These are phyloP conservation scores for Gallirallus australis DNA, from an alignment of 2,797 vertebrate species.

Conservation along the genomic window DNA sequence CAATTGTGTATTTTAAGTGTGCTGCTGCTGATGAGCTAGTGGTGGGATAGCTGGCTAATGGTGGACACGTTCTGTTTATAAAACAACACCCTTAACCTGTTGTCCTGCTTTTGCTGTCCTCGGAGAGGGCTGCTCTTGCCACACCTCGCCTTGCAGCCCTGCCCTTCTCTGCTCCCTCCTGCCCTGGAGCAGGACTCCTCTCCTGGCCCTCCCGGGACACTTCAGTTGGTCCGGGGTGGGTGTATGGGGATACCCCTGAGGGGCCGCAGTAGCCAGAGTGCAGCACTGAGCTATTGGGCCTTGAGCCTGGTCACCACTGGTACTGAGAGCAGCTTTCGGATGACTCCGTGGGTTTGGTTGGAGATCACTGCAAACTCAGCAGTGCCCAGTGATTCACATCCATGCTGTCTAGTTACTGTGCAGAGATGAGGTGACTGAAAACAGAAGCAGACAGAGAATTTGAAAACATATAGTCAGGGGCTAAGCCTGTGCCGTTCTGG, in stretches of 20 bases:
- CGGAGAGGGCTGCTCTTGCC: too few relatives aligned
- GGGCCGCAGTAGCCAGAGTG: not conserved
- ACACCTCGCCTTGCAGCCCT: rapidly evolving
- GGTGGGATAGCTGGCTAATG: not conserved
- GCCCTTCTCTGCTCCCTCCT: not conserved
- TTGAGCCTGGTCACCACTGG: rapidly evolving
- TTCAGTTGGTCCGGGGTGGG: rapidly evolving
- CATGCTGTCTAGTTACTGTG: rapidly evolving
- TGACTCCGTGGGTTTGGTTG: not conserved
- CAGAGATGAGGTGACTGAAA: not conserved
- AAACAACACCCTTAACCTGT: not conserved
- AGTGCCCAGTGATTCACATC: rapidly evolving
- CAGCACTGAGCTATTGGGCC: not conserved
- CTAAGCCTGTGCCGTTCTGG: not conserved
- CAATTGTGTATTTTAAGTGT: not conserved
- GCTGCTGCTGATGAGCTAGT: not conserved
- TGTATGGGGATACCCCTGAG: rapidly evolving
- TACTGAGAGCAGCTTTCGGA: rapidly evolving
- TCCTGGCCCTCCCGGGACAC: rapidly evolving
- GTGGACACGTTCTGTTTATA: not conserved
- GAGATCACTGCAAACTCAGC: rapidly evolving
- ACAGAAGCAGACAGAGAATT: not conserved
- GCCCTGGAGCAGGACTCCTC: not conserved
- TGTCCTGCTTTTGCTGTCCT: not conserved
- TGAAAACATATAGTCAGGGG: not conserved